Evolutionary conservation across 2,113 vertebrate genomes (phyloP).

Genomic region (Ariopsis seemanni): DNA sequence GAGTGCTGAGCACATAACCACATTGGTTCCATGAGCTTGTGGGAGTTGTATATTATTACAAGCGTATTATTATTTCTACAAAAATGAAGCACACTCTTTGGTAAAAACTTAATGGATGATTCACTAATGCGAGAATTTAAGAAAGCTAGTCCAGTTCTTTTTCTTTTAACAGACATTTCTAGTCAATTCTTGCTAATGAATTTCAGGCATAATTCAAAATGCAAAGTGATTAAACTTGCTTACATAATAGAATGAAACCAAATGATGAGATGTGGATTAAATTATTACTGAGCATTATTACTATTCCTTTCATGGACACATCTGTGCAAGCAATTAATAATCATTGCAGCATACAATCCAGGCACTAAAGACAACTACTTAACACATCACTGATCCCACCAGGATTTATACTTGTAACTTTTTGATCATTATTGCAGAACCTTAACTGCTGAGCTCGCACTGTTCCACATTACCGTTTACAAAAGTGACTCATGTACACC

Average conservation of each 20-base stretch:
- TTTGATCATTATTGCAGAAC: not conserved
- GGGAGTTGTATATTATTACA: not conserved
- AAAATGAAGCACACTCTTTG: not conserved
- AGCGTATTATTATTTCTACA: not conserved
- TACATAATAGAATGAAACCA: not conserved
- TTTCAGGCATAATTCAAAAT: not conserved
- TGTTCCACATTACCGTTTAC: not conserved
- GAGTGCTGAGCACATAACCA: not conserved
- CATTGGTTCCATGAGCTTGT: not conserved
- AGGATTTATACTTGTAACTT: not conserved
- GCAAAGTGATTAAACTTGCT: not conserved
- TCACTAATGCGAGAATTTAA: not conserved
- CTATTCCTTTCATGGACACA: not conserved
- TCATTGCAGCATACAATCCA: not conserved
- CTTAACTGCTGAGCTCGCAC: not conserved
- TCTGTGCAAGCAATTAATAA: not conserved
- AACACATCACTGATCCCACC: not conserved
- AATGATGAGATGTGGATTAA: not conserved
- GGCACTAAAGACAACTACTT: not conserved
- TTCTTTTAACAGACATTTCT: not conserved
- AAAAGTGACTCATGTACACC: not conserved
- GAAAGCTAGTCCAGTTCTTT: not conserved
- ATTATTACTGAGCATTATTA: not conserved
- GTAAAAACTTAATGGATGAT: not conserved
- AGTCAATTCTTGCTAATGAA: not conserved